Percentiles rank a stretch among this genome's conserved stretches.
These are phyloP conservation scores for Brienomyrus longianalis DNA, from an alignment of 2,113 vertebrate genomes.

Conservation along the genomic window DNA sequence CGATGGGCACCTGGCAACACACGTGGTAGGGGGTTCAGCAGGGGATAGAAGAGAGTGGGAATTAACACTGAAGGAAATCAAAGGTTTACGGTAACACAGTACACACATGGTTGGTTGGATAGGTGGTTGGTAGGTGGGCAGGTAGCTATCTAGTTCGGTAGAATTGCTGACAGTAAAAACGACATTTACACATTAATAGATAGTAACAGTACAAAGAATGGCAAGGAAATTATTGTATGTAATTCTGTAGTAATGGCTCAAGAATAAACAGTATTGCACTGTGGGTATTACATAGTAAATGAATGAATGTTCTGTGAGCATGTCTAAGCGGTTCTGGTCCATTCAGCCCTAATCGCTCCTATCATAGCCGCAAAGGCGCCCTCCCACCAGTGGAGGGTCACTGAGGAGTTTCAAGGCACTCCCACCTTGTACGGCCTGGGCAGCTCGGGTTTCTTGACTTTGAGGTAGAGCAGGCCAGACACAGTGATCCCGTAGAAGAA, in stretches of 20 bases:
- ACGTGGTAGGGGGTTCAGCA: conserved; percentile 14
- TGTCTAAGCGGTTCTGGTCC: neutral
- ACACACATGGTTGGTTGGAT: neutral
- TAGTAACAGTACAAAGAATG: neutral
- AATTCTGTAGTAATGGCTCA: neutral
- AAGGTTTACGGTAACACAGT: neutral
- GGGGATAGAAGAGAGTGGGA: neutral
- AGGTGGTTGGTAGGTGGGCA: neutral
- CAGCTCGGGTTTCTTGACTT: conserved; percentile 75
- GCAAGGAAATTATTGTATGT: neutral
- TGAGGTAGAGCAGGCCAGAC: conserved; percentile 74
- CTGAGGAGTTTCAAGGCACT: neutral
- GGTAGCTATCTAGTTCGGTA: neutral
- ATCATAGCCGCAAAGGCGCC: neutral
- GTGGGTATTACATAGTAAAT: neutral
- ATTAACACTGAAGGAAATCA: neutral
- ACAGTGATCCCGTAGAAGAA: conserved; percentile 74
- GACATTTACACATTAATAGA: neutral
- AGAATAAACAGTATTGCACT: neutral
- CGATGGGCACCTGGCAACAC: conserved; percentile 66
- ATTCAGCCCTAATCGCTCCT: neutral
- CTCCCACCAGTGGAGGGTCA: neutral
- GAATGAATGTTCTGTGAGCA: neutral
- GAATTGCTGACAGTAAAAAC: neutral
- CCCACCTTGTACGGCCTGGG: conserved; percentile 70